These are phyloP conservation scores for Chromis chromis DNA, from an alignment of 2,797 vertebrate genomes.

Conservation along the genomic window DNA sequence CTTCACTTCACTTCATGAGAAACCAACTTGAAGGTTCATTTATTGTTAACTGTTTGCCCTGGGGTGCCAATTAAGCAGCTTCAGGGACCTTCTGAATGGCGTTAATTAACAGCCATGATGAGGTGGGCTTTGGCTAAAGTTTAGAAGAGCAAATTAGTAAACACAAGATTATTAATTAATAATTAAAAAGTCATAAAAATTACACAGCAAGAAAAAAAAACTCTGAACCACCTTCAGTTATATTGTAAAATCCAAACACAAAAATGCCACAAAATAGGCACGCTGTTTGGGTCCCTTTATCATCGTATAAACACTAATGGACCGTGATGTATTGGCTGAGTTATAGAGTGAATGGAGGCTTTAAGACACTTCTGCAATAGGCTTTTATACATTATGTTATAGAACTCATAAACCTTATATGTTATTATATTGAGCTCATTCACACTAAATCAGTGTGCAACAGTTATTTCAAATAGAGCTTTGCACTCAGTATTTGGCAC, in stretches of 20 bases:
- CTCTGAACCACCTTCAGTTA: neutral
- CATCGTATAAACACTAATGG: slow-evolving; percentile 8
- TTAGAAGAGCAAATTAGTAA: slow-evolving; percentile 10
- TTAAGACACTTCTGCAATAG: neutral
- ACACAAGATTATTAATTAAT: neutral
- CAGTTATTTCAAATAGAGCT: neutral
- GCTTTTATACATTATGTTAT: neutral
- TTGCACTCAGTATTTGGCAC: neutral
- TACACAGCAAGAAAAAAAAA: neutral
- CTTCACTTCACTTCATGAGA: slow-evolving; percentile 25
- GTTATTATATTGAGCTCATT: neutral
- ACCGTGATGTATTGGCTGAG: neutral
- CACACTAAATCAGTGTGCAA: neutral
- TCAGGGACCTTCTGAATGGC: slow-evolving; percentile 37
- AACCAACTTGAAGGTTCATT: slow-evolving; percentile 48
- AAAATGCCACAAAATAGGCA: neutral
- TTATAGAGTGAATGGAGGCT: neutral
- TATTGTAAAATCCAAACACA: neutral
- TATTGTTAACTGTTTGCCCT: slow-evolving; percentile 39
- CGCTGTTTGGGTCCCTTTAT: slow-evolving; percentile 2
- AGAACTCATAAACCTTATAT: neutral
- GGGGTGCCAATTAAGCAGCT: slow-evolving; percentile 42
- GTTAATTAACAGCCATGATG: slow-evolving; percentile 32
- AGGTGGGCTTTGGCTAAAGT: slow-evolving; percentile 20
- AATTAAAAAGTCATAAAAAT: too few relatives aligned